phyloP scores from a whole-genome alignment of 2,888 invertebrate genomes.

The Nesidiocoris tenuis region DNA sequence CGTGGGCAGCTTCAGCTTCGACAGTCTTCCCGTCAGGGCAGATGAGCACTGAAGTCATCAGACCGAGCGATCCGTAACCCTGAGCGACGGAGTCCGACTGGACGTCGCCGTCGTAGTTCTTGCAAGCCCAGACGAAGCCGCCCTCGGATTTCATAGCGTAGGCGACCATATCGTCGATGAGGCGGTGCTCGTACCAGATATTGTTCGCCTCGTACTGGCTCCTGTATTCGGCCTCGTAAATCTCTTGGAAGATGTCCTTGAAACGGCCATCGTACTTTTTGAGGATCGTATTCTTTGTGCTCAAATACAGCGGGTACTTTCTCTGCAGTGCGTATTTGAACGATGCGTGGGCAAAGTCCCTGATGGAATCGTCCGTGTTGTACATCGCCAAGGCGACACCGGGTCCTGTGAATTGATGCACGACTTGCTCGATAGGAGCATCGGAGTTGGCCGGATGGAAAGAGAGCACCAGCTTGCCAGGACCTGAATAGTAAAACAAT shows the following conservation, averaged over 20 bases:
- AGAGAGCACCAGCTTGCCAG: conserved; percentile 81
- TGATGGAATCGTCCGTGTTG: conserved; percentile 93
- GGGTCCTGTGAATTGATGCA: conserved; percentile 81
- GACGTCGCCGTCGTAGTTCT: conserved; percentile 99
- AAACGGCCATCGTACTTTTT: conserved; percentile 96
- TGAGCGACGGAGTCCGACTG: conserved; percentile 98
- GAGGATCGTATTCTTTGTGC: conserved; percentile 95
- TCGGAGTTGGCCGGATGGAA: conserved; percentile 70
- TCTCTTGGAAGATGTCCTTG: conserved; percentile 95
- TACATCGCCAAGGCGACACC: conserved; percentile 94
- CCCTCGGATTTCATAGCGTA: conserved; percentile 97
- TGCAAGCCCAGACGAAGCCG: conserved; percentile 99
- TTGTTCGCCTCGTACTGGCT: conserved; percentile 75
- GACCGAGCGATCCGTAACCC: conserved; percentile 90
- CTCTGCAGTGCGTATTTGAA: conserved; percentile 85
- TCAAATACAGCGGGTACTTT: conserved; percentile 85
- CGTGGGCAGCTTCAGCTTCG: conserved; percentile 97
- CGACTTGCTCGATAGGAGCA: conserved; percentile 65
- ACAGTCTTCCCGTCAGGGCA: conserved; percentile 98
- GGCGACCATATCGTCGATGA: conserved; percentile 99
- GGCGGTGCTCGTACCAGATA: conserved; percentile 96
- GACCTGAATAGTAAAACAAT: too few relatives aligned
- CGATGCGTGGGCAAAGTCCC: conserved; percentile 92
- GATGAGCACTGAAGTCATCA: conserved; percentile 96
- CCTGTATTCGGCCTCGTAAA: conserved; percentile 88